Conservation (phyloP, 2,888 invertebrate species). For the Eupithecia dodoneata region DNA sequence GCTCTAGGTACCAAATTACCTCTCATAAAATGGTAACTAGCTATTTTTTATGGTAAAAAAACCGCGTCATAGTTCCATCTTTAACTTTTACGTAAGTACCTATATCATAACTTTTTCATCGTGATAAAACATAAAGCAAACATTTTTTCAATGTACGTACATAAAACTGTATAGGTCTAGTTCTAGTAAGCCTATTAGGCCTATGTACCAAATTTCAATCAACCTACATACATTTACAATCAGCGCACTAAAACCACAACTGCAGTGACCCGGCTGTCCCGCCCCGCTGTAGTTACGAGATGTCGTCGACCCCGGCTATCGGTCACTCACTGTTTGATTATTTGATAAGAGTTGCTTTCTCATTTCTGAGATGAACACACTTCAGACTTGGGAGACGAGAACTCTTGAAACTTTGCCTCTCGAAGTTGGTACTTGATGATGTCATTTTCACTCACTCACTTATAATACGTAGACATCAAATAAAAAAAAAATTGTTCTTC, state of each 20-base stretch:
- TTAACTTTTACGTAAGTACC: no score
- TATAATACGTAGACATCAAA: no score
- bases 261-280: conserved; percentile 8
- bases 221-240: background rate
- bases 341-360: conserved; percentile 34
- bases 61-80: no score
- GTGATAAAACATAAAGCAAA: no score
- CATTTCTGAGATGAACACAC: conserved; percentile 11
- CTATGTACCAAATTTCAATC: background rate
- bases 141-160: no score
- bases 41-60: no score
- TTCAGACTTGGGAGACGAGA: background rate
- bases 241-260: background rate
- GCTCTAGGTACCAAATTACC: no score
- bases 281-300: conserved; percentile 18
- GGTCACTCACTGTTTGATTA: conserved; percentile 45
- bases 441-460: background rate
- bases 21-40: no score
- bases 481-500: no score
- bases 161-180: no score
- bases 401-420: background rate
- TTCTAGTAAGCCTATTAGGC: no score
- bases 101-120: no score
- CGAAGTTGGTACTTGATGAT: background rate
- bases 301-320: conserved; percentile 47